A percentile compares a stretch with the other conserved stretches of the same genome.
phyloP scores from a whole-genome alignment of 2,888 invertebrate species.

The Andrena bucephala region DNA sequence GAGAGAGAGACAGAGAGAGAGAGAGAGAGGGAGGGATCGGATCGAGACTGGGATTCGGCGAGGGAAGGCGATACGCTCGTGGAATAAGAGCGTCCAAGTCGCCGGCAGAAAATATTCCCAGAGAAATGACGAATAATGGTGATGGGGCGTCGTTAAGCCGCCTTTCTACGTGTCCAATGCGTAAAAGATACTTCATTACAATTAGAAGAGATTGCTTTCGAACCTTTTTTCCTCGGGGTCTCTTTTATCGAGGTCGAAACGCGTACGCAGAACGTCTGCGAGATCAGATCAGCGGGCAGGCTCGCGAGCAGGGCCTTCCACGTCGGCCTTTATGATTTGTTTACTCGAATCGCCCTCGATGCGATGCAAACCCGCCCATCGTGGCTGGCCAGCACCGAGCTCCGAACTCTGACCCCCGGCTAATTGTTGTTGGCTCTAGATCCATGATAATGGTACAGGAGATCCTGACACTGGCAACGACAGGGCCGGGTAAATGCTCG shows the following conservation, averaged over 20 bases:
- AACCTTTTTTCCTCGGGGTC: not conserved
- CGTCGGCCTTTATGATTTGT: conserved; percentile 81
- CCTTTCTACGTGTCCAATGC: not conserved
- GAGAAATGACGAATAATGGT: not conserved
- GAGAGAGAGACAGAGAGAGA: conserved; percentile 29
- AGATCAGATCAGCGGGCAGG: conserved; percentile 70
- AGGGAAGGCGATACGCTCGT: conserved; percentile 36
- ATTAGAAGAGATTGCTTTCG: not conserved
- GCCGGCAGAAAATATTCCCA: not conserved
- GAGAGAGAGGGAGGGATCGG: conserved; percentile 24
- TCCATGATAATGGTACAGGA: conserved; percentile 76
- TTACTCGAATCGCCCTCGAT: conserved; percentile 81
- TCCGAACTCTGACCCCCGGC: conserved; percentile 83
- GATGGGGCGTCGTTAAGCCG: not conserved
- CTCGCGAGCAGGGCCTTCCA: conserved; percentile 56
- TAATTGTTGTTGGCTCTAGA: conserved; percentile 85
- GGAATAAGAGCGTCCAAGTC: not conserved
- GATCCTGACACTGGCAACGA: conserved; percentile 46
- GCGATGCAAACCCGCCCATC: conserved; percentile 73
- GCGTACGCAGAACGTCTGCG: conserved; percentile 73
- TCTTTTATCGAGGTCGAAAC: conserved; percentile 65
- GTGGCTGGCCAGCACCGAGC: conserved; percentile 63
- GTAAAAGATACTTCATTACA: too few relatives aligned
- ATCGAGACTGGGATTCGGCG: conserved; percentile 39
- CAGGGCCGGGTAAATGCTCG: conserved; percentile 7